Percentiles rank a stretch among this genome's conserved stretches.
Conservation (phyloP, 1,140 invertebrate species). For the Heliconius melpomene region DNA sequence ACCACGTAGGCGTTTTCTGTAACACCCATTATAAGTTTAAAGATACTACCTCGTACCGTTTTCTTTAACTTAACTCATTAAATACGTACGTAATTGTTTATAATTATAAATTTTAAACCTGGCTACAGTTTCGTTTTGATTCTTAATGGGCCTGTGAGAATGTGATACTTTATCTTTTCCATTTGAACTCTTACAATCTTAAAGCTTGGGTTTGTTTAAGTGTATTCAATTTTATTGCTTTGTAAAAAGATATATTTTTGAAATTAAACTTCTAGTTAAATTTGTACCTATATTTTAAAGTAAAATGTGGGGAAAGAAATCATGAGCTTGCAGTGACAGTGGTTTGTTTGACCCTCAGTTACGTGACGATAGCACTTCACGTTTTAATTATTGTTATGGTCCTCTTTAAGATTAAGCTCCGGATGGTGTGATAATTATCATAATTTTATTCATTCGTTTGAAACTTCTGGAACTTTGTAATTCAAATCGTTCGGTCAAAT, state of each 20-base stretch:
- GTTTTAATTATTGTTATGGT: slow-evolving; percentile 73
- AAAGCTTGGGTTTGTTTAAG: neutral
- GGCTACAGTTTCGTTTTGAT: slow-evolving; percentile 63
- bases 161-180: slow-evolving; percentile 69
- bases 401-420: slow-evolving; percentile 55
- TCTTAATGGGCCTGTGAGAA: slow-evolving; percentile 67
- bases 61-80: slow-evolving; percentile 67
- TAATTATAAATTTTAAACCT: slow-evolving; percentile 79
- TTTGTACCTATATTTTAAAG: slow-evolving; percentile 40
- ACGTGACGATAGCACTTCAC: slow-evolving; percentile 70
- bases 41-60: slow-evolving; percentile 49
- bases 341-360: slow-evolving; percentile 75
- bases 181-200: slow-evolving; percentile 39
- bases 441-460: slow-evolving; percentile 68
- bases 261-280: neutral
- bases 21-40: slow-evolving; percentile 36
- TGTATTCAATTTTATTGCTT: slow-evolving; percentile 32
- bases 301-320: slow-evolving; percentile 67
- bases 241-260: neutral
- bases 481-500: slow-evolving; percentile 26
- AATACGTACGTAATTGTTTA: slow-evolving; percentile 73
- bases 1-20: slow-evolving; percentile 70
- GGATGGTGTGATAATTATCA: slow-evolving; percentile 73
- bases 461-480: slow-evolving; percentile 49
- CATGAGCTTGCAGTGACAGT: slow-evolving; percentile 61